Evolutionary conservation across 2,797 vertebrate genomes (phyloP), one percentile per base, ranked within the genome.

Genomic region (Decapterus maruadsi): DNA sequence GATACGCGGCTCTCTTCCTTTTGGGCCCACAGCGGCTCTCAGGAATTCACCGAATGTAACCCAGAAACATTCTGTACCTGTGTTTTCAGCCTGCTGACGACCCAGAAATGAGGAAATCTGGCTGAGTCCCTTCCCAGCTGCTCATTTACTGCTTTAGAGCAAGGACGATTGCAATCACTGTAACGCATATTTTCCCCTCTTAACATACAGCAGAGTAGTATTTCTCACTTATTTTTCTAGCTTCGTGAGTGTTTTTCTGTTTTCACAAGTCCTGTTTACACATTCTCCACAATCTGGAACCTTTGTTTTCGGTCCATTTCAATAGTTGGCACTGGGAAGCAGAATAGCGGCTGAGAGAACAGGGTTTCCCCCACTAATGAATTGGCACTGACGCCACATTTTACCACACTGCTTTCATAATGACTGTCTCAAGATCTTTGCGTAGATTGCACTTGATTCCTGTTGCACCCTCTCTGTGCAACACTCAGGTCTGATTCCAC

Each of bases 381-480:
- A 38, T n/a, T 22, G 34, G 40, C 56, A 69, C 64, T 6, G 26
- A 68, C 11, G 26, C 62, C 16, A 3, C 42, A 60, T 74, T 79
- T 59, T 19, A 67, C 79, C 43, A 50, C 80, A 54, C 19, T 40
- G 58, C 51, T 81, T 83, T 86, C 56, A 58, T 31, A 75, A 83
- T 29, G 68, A 43, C 78, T 74, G 80, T 81, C 75, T 69, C 55
- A 11, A 82, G 78, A 89, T 90, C 68, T 36, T 69, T 42, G 38
- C 4, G 51, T 26, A 43, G 80, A 85, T 87, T 64, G 76, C 54
- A 59, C 57, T 51, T 36, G 73, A 70, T 80, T 92, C 85, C 81
- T 87, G 84, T 72, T 87, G 74, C 89, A 85, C 80, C 69, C 43
- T 43, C 72, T 70, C 53, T 51, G 67, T 61, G 69, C 69, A 77